A percentile compares a stretch with the other conserved stretches of the same genome.
Evolutionary conservation across 2,797 vertebrate genomes (phyloP).

Genomic region (Chaenodraco wilsoni): DNA sequence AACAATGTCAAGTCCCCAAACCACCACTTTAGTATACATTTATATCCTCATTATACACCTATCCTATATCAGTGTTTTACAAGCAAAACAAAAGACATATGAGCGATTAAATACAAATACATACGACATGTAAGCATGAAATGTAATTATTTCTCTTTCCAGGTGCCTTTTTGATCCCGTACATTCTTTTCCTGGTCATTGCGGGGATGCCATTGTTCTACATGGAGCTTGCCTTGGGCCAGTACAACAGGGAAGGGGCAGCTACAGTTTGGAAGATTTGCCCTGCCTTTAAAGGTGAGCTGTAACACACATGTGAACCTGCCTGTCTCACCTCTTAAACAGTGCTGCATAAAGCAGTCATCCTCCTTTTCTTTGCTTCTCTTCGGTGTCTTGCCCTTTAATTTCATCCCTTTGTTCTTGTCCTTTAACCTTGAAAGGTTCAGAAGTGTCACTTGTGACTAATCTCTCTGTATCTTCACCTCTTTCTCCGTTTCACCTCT

Average conservation of each 20-base stretch:
- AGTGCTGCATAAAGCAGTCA: conserved; percentile 3
- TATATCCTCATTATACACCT: background rate
- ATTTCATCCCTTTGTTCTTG: conserved; percentile 45
- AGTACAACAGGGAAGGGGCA: conserved; percentile 98
- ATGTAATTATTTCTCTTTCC: conserved; percentile 41
- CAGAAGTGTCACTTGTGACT: conserved; percentile 43
- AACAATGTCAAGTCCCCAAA: conserved; percentile 34
- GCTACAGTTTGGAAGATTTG: conserved; percentile 99
- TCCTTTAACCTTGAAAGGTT: conserved; percentile 42
- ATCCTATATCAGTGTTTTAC: background rate
- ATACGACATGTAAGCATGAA: background rate
- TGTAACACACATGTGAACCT: conserved; percentile 7
- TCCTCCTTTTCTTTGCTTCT: conserved; percentile 25
- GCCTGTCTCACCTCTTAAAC: conserved; percentile 41
- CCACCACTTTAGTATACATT: background rate
- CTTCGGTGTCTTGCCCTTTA: conserved; percentile 56
- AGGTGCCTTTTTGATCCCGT: conserved; percentile 99
- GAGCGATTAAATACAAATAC: background rate
- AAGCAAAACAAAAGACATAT: background rate
- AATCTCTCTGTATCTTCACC: conserved; percentile 43
- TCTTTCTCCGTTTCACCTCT: conserved; percentile 32
- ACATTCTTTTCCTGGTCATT: conserved; percentile 95
- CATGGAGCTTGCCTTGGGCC: conserved; percentile 98
- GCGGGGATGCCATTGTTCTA: conserved; percentile 99
- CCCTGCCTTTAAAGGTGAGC: conserved; percentile 96